phyloP scores from a whole-genome alignment of 2,888 invertebrate species.

The Amiota communis region DNA sequence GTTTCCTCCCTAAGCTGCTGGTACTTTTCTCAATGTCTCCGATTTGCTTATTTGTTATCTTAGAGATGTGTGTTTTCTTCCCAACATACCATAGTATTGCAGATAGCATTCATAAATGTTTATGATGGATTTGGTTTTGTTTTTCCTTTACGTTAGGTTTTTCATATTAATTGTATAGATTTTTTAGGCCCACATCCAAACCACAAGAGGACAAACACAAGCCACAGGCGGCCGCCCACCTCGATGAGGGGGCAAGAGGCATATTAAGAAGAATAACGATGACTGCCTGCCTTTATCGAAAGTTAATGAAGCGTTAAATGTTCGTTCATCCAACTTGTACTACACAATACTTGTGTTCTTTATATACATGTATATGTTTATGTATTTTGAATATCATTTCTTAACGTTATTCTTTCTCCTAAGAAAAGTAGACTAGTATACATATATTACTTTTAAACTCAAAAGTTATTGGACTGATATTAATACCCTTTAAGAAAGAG shows the following conservation, averaged over 20 bases:
- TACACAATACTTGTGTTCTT: not conserved
- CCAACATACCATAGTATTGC: conserved; percentile 51
- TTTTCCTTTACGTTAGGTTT: conserved; percentile 8
- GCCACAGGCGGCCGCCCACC: not conserved
- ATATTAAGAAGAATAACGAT: not conserved
- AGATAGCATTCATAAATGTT: conserved; percentile 18
- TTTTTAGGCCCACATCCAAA: conserved; percentile 23
- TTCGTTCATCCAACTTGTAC: conserved; percentile 59
- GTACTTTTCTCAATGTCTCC: not conserved
- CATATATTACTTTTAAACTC: too few species aligned
- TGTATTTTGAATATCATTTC: conserved; percentile 30
- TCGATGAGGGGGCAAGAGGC: too few species aligned
- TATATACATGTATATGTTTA: conserved; percentile 61
- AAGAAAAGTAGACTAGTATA: too few species aligned
- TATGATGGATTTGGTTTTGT: not conserved
- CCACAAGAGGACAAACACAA: not conserved
- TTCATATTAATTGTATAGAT: conserved; percentile 36
- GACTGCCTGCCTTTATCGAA: conserved; percentile 57
- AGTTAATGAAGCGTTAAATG: conserved; percentile 67
- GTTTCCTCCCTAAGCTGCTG: conserved; percentile 16
- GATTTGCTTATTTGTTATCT: not conserved
- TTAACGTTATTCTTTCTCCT: not conserved
- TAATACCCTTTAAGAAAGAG: too few species aligned
- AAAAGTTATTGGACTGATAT: too few species aligned
- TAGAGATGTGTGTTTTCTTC: conserved; percentile 3